Base-by-base conservation (phyloP, 2,888 invertebrate species). In the Euproctis similis region DNA sequence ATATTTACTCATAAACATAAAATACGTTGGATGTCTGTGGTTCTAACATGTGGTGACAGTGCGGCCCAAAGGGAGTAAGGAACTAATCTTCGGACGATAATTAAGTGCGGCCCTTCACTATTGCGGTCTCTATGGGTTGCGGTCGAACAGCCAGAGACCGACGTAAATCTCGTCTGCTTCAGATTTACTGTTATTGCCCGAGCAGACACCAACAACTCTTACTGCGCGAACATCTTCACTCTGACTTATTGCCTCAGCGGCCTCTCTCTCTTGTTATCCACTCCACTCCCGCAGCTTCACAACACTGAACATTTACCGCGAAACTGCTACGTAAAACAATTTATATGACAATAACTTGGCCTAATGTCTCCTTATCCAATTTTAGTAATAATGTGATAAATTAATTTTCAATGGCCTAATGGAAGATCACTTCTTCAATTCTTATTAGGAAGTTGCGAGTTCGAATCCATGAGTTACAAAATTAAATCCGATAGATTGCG, bases 111-210 rank as follows among this genome's bases (percentile, higher is more conserved):
- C 49, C 56, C 56, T 56, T n/a, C n/a, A 14, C 56, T 53, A 55
- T 59, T 60, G 58, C 60, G 58, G 45, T 59, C n/a, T n/a, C n/a
- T n/a, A n/a, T n/a, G n/a, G n/a, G n/a, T n/a, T n/a, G 29, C 44
- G 40, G 50, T 31, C 52, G 47, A 26, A 42, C n/a, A n/a, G n/a
- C n/a, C n/a, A n/a, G n/a, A 38, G 50, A 33, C 50, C 54, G 50
- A 52, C 59, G 74, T 75, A 77, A 77, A 76, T 71, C 76, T 58
- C 48, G 56, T 56, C 59, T 68, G 52, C 61, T 59, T 86, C 87
- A 67, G 75, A 81, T 82, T 81, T 80, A 81, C 65, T 75, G 77
- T 78, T 80, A 80, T 76, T 48, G 73, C 66, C 54, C 44, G 52
- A 47, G 46, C 64, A 69, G 71, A 62, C 59, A 56, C 63, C 55